Conservation (phyloP, 2,113 vertebrate species). For the Thinocorus orbignyianus region DNA sequence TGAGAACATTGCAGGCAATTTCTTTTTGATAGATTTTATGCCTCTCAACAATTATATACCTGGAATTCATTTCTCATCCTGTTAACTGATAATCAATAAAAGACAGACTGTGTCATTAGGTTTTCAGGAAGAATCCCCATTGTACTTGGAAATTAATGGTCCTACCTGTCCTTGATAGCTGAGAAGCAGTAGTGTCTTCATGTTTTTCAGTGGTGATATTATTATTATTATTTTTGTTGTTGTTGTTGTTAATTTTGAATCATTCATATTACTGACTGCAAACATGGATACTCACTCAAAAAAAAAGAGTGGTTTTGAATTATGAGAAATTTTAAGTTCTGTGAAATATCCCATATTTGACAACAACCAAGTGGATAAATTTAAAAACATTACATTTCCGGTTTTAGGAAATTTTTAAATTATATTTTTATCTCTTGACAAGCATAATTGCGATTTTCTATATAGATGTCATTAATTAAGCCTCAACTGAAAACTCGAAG, state of each 20-base stretch:
- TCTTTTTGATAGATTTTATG: neutral
- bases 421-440: neutral
- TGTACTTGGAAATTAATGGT: neutral
- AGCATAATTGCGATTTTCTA: neutral
- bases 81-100: neutral
- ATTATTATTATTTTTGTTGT: neutral
- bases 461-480: neutral
- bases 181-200: neutral
- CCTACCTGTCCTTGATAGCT: neutral
- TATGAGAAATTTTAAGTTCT: neutral
- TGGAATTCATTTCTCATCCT: neutral
- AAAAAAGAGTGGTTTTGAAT: neutral
- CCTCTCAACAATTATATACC: neutral
- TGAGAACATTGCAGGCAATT: neutral
- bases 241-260: neutral
- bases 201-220: neutral
- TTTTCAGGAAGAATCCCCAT: neutral
- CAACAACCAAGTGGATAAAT: neutral
- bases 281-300: neutral
- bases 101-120: neutral
- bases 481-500: neutral
- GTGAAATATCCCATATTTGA: neutral
- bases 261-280: neutral
- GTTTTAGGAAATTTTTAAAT: neutral
- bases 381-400: accelerated